Base-by-base conservation (phyloP, 1,140 invertebrate species). In the Schlechtendalia chinensis region DNA sequence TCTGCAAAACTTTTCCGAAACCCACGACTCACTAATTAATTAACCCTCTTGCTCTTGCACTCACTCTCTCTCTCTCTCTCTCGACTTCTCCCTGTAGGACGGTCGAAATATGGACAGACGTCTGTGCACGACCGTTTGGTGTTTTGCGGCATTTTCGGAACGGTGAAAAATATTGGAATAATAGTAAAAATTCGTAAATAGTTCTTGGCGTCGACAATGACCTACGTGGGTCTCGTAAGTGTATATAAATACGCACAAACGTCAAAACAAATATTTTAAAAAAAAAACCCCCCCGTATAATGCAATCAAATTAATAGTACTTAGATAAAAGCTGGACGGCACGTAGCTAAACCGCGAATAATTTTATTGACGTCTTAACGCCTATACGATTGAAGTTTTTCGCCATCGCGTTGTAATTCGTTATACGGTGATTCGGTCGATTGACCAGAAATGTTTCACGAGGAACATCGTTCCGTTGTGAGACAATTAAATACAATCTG, bases 241-340 rank as follows among this genome's bases (percentile, higher is more conserved):
- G 27, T 29, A 16, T 8, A 59, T 29, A 4, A 22, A 67, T 19
- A 45, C n/a, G 32, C 14, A 67, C 27, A 61, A 17, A 39, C 6
- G 61, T 17, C n/a, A 67, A 67, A 67, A 67, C 63, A 17, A 67
- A 67, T 67, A 45, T 67, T 67, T 67, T 8, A n/a, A n/a, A n/a
- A n/a, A n/a, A n/a, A n/a, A n/a, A n/a, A n/a, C n/a, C n/a, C n/a
- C n/a, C 32, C 39, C n/a, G 1, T 5, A 65, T 14, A 67, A 0
- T 5, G 12, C 22, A 39, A 67, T 67, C 39, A 39, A 14, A 45
- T 45, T 67, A 45, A 45, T 39, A 29, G 39, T 14, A 39, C 32
- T 67, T 5, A 22, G 63, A 19, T 67, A 3, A 45, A 67, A 39
- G 8, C 32, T 3, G 32, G 32, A 39, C 32, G 32, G 32, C 8